A percentile compares a stretch with the other conserved stretches of the same genome.
Evolutionary conservation across 2,113 vertebrate genomes (phyloP).

Genomic region (Lutjanus erythropterus): DNA sequence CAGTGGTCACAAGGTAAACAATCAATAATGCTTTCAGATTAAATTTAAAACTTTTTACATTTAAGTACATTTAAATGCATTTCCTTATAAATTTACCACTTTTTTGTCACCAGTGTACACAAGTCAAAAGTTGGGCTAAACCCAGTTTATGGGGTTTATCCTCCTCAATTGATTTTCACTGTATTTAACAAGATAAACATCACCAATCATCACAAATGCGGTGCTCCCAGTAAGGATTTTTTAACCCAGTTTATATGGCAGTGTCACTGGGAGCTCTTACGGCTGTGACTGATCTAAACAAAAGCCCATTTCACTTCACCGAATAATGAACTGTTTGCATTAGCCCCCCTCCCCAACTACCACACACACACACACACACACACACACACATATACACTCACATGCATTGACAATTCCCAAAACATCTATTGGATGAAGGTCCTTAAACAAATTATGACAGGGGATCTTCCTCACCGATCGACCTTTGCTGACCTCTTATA

Average conservation of each 20-base stretch:
- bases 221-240: conserved; percentile 41
- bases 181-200: conserved; percentile 62
- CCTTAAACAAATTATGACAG: conserved; percentile 92
- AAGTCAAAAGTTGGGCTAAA: conserved; percentile 17
- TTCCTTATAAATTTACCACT: background rate
- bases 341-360: conserved; percentile 66
- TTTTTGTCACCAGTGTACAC: background rate
- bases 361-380: conserved; percentile 13
- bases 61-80: background rate
- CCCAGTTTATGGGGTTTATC: background rate
- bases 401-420: conserved; percentile 74
- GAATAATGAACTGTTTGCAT: conserved; percentile 89
- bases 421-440: conserved; percentile 84
- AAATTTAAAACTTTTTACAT: background rate
- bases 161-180: conserved; percentile 39
- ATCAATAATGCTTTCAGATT: background rate
- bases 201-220: conserved; percentile 53
- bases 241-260: conserved; percentile 49
- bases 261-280: conserved; percentile 56
- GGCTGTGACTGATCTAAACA: conserved; percentile 61
- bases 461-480: conserved; percentile 77
- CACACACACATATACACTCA: conserved; percentile 19
- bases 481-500: conserved; percentile 81
- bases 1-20: background rate
- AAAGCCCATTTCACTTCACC: conserved; percentile 83